Evolutionary conservation across 2,797 vertebrate genomes (phyloP).

Genomic region (Phoeniculus purpureus): DNA sequence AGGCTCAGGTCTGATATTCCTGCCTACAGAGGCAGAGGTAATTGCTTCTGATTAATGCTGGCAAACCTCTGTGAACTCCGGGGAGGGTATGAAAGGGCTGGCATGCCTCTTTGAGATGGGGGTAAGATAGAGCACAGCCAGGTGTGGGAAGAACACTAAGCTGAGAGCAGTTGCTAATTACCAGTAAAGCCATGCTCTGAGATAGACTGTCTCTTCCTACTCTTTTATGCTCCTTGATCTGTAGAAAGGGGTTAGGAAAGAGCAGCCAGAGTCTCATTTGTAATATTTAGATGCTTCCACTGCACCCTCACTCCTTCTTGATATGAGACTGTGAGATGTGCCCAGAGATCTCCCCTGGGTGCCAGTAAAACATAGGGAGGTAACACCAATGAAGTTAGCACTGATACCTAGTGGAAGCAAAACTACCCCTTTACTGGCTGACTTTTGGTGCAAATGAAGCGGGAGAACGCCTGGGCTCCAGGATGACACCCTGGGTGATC

Average conservation of each 20-base stretch:
- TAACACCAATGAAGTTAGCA: not conserved
- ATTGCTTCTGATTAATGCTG: constrained; percentile 57
- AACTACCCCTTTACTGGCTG: not conserved
- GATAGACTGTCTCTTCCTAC: not conserved
- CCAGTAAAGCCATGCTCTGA: constrained; percentile 36
- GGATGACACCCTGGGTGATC: not conserved
- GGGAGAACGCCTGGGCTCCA: not conserved
- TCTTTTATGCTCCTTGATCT: not conserved
- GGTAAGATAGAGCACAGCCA: constrained; percentile 56
- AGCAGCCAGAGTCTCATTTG: not conserved
- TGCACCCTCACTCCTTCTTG: not conserved
- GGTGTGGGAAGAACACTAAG: constrained; percentile 65
- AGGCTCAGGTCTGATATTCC: constrained; percentile 37
- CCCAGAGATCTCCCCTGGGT: not conserved
- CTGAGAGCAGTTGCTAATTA: constrained; percentile 61
- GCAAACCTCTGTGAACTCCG: constrained; percentile 60
- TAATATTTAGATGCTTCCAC: not conserved
- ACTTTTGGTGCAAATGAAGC: not conserved
- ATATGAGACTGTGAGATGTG: not conserved
- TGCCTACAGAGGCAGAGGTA: constrained; percentile 43
- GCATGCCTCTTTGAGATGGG: constrained; percentile 48
- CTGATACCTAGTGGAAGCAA: not conserved
- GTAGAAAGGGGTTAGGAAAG: not conserved
- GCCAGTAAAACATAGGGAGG: not conserved
- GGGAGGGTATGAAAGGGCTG: constrained; percentile 56